phyloP scores from a whole-genome alignment of 2,888 invertebrate species.

The Abscondita cerata region DNA sequence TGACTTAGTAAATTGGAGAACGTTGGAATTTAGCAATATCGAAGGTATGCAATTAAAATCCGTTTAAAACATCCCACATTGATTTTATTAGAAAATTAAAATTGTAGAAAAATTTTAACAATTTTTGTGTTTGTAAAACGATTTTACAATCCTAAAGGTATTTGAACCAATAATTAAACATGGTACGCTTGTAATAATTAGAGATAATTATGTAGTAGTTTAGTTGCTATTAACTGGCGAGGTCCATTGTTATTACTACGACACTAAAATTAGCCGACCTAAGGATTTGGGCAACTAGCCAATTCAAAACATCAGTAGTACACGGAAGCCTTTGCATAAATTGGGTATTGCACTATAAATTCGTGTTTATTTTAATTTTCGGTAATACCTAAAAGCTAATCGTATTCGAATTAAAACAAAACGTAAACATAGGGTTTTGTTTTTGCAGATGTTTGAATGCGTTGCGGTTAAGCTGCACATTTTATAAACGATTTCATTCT shows the following conservation, averaged over 20 bases:
- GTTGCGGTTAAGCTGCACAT: too few species aligned
- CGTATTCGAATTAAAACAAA: too few species aligned
- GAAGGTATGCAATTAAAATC: constrained; percentile 18
- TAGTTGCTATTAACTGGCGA: constrained; percentile 22
- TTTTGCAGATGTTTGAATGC: too few species aligned
- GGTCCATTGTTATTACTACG: constrained; percentile 34
- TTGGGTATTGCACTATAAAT: constrained; percentile 37
- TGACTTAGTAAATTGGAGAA: background rate
- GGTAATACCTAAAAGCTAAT: constrained; percentile 29
- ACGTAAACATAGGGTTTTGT: too few species aligned
- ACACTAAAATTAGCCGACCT: constrained; percentile 32
- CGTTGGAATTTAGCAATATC: constrained; percentile 17
- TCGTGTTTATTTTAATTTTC: constrained; percentile 30
- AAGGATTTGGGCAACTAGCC: constrained; percentile 34
- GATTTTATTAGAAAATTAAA: constrained; percentile 12
- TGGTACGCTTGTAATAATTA: constrained; percentile 13
- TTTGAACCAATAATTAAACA: constrained; percentile 10
- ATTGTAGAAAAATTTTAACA: constrained; percentile 5
- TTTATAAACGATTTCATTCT: too few species aligned
- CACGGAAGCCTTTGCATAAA: constrained; percentile 36
- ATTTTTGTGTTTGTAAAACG: background rate
- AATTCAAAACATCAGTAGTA: constrained; percentile 38
- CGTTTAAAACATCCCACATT: background rate
- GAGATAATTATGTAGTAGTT: constrained; percentile 27
- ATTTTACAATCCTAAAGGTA: constrained; percentile 3